Evolutionary conservation across 2,888 invertebrate genomes (phyloP), one percentile per base, ranked within the genome.

Genomic region (Diaperis boleti): DNA sequence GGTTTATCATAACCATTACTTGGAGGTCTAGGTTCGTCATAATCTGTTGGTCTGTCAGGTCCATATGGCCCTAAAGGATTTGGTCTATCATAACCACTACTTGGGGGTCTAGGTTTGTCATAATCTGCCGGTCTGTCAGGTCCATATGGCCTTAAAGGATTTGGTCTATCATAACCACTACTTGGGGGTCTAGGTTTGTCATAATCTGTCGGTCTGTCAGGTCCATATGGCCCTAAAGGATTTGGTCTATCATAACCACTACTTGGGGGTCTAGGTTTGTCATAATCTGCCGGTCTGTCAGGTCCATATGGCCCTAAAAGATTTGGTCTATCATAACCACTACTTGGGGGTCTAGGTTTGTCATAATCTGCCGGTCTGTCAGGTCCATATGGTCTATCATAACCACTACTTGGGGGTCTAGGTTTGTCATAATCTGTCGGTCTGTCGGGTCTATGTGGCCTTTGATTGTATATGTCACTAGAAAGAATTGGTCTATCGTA

Each of bases 51-150:
- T n/a, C 35, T n/a, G 10, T 3, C 6, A 14, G 11, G 11, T 8
- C n/a, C n/a, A n/a, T n/a, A n/a, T n/a, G n/a, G n/a, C n/a, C n/a
- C n/a, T n/a, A 11, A 10, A 26, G 55, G 55, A 20, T 29, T 13
- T 11, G 66, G 66, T 59, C 49, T 42, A 1, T 54, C 62, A 14
- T 33, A 31, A 18, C 22, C 29, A 6, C 31, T 10, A 20, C 8
- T 31, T 39, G 39, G 3, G n/a, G n/a, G n/a, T n/a, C n/a, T n/a
- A n/a, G n/a, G n/a, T n/a, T n/a, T n/a, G n/a, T n/a, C n/a, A n/a
- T n/a, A n/a, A n/a, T n/a, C n/a, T n/a, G n/a, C n/a, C n/a, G 45
- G 45, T 45, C 29, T 45, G 14, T 29, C n/a, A 8, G n/a, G n/a
- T n/a, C n/a, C n/a, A n/a, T n/a, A n/a, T n/a, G n/a, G n/a, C n/a